Conservation (phyloP, 2,113 vertebrate species). For the Empidonax alnorum region DNA sequence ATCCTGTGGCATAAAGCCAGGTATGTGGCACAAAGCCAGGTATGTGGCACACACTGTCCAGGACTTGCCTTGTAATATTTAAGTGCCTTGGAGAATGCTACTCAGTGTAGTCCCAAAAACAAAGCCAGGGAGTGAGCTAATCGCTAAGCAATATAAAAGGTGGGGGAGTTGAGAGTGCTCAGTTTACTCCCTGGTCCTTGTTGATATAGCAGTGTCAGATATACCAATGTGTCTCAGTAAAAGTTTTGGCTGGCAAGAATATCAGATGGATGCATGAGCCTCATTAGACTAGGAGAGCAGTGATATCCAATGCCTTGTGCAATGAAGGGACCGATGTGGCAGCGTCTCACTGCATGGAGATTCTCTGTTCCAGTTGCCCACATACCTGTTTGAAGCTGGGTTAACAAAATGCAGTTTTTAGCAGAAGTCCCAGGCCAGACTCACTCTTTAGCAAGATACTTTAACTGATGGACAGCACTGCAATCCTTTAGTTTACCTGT, state of each 20-base stretch:
- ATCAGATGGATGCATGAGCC: background rate
- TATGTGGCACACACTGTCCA: background rate
- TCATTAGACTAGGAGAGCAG: background rate
- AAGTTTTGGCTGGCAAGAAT: background rate
- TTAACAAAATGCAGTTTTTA: background rate
- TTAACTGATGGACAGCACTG: background rate
- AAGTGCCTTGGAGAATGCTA: background rate
- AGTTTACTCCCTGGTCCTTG: background rate
- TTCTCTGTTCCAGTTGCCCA: background rate
- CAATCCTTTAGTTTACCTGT: background rate
- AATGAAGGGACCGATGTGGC: rapidly evolving
- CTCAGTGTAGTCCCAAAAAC: background rate
- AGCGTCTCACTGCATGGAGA: background rate
- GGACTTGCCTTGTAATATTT: background rate
- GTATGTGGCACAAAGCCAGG: background rate
- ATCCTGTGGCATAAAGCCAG: background rate
- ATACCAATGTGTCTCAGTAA: background rate
- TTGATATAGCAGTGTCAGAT: background rate
- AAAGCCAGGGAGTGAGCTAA: background rate
- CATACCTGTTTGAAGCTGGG: rapidly evolving
- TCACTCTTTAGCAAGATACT: background rate
- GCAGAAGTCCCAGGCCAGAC: background rate
- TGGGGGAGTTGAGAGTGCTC: background rate
- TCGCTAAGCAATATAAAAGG: background rate
- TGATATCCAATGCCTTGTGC: rapidly evolving